phyloP scores from a whole-genome alignment of 2,797 vertebrate species.

The Scyliorhinus canicula region DNA sequence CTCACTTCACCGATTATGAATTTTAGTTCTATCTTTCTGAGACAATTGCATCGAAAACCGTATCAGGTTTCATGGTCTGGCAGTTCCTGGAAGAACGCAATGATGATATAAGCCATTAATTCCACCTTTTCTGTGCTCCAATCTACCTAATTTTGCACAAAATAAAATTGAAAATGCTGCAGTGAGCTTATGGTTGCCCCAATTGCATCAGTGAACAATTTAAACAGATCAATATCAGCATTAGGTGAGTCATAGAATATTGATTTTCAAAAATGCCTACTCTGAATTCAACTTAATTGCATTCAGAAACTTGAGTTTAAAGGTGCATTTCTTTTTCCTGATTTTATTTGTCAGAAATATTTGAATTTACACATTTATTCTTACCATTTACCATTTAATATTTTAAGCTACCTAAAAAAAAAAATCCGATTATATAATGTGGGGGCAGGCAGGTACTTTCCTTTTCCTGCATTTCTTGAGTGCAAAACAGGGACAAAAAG shows the following conservation, averaged over 20 bases:
- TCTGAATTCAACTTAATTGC: background rate
- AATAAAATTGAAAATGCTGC: background rate
- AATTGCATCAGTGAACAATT: background rate
- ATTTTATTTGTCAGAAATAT: background rate
- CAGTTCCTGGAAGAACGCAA: background rate
- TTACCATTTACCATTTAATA: background rate
- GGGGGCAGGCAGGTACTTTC: too few relatives aligned
- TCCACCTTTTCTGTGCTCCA: background rate
- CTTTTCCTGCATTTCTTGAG: background rate
- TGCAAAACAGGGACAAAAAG: background rate
- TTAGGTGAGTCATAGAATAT: background rate
- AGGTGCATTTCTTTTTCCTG: background rate
- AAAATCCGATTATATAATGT: background rate
- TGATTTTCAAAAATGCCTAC: conserved; percentile 2
- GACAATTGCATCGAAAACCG: background rate
- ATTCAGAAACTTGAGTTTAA: background rate
- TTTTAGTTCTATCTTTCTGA: background rate
- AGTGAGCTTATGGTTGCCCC: background rate
- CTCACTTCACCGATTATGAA: background rate
- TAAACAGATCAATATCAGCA: background rate
- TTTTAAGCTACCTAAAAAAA: background rate
- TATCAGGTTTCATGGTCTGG: background rate
- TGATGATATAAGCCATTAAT: background rate
- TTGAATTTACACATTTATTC: background rate
- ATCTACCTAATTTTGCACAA: background rate